These are phyloP conservation scores for Hyposoter dolosus DNA, from an alignment of 2,888 invertebrate genomes.

Conservation along the genomic window DNA sequence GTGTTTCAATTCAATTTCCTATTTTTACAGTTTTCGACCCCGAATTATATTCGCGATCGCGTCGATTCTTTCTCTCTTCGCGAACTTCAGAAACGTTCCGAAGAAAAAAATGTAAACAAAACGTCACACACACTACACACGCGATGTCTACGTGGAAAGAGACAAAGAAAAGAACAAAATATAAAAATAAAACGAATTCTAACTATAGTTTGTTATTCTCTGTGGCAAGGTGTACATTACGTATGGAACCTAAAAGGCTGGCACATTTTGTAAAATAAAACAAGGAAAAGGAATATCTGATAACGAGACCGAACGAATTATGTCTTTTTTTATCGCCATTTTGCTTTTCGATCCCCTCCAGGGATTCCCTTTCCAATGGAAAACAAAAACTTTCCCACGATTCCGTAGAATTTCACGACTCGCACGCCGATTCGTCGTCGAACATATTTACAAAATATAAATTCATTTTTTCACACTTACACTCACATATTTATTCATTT, in stretches of 20 bases:
- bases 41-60: slow-evolving; percentile 15
- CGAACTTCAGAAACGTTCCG: slow-evolving; percentile 3
- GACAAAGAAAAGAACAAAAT: slow-evolving; percentile 10
- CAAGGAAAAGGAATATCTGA: slow-evolving; percentile 39
- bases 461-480: slow-evolving; percentile 24
- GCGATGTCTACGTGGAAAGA: slow-evolving; percentile 47
- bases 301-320: slow-evolving; percentile 26
- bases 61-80: slow-evolving; percentile 42
- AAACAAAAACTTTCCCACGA: not conserved
- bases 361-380: not conserved
- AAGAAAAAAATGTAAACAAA: slow-evolving; percentile 9
- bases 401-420: slow-evolving; percentile 3
- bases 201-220: slow-evolving; percentile 66
- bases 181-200: slow-evolving; percentile 49
- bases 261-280: slow-evolving; percentile 69
- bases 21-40: slow-evolving; percentile 26
- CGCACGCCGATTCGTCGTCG: slow-evolving; percentile 25
- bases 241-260: slow-evolving; percentile 62
- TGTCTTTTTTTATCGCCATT: slow-evolving; percentile 33
- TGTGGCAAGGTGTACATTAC: slow-evolving; percentile 68
- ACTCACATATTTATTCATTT: not conserved
- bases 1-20: not conserved
- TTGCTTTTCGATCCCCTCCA: not conserved
- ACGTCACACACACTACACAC: slow-evolving; percentile 39
- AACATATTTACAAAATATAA: slow-evolving; percentile 62